These are phyloP conservation scores for Axea sp. DNA, from an alignment of 2,888 invertebrate species.

Conservation along the genomic window DNA sequence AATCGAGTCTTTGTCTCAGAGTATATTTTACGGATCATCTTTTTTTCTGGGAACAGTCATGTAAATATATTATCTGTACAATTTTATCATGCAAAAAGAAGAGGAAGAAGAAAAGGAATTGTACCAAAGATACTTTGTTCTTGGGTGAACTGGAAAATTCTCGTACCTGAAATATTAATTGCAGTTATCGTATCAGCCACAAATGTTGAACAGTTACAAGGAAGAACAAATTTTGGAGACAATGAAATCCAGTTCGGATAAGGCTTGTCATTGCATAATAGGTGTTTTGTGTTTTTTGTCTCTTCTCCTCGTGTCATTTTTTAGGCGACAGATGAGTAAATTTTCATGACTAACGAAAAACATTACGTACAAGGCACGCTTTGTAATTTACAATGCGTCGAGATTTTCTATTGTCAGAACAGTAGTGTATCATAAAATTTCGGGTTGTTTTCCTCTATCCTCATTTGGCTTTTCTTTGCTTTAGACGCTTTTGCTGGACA, in stretches of 20 bases:
- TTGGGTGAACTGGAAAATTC: no score
- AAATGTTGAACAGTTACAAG: constrained; percentile 2
- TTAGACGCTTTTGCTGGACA: constrained; percentile 2
- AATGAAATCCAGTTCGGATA: constrained; percentile 11
- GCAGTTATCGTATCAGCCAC: background rate
- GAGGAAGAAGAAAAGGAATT: no score
- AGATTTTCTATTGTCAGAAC: constrained; percentile 5
- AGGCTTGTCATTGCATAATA: constrained; percentile 8
- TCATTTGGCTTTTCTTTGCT: background rate
- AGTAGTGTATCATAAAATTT: constrained; percentile 20
- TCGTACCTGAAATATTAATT: no score
- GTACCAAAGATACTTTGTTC: no score
- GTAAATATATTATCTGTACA: no score
- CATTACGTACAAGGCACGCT: background rate
- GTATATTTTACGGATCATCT: no score
- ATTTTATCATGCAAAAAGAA: no score
- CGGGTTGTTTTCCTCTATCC: background rate
- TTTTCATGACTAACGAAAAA: background rate
- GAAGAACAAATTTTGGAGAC: constrained; percentile 24
- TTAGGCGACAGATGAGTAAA: background rate
- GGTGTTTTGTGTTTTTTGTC: constrained; percentile 1
- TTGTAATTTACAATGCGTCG: constrained; percentile 7
- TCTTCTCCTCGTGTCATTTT: background rate
- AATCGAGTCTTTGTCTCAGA: no score
- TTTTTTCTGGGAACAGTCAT: no score